A percentile compares a stretch with the other conserved stretches of the same genome.
phyloP scores from a whole-genome alignment of 2,888 invertebrate genomes.

The Caenorhabditis drosophilae region DNA sequence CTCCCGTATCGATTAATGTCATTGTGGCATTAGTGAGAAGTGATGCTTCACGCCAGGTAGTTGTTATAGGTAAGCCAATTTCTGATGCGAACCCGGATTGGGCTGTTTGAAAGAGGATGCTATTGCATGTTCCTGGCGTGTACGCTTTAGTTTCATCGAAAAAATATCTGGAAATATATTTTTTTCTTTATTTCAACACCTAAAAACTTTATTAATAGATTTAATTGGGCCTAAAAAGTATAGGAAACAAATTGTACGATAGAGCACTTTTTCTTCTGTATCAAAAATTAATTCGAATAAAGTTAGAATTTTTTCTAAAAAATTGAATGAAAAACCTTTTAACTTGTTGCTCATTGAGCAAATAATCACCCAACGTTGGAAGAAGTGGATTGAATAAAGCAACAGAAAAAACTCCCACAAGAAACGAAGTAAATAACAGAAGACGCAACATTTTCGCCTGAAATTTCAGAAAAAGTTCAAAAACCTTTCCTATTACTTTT shows the following conservation, averaged over 20 bases:
- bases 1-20: constrained; percentile 25
- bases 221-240: no score
- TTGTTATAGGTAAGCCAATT: constrained; percentile 16
- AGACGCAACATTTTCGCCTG: constrained; percentile 11
- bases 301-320: neutral
- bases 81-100: constrained; percentile 33
- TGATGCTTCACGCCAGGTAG: constrained; percentile 29
- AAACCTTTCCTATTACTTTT: no score
- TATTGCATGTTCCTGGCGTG: constrained; percentile 15
- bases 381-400: constrained; percentile 21
- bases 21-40: constrained; percentile 28
- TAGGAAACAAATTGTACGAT: neutral
- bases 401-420: constrained; percentile 10
- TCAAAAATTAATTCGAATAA: no score
- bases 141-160: constrained; percentile 5
- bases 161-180: constrained; percentile 12
- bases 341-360: constrained; percentile 21
- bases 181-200: no score
- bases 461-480: neutral
- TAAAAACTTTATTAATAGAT: no score
- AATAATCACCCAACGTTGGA: constrained; percentile 23
- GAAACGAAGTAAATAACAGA: no score
- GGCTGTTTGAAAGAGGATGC: constrained; percentile 27
- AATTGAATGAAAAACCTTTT: constrained; percentile 1
- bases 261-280: neutral